Evolutionary conservation across 2,888 invertebrate species (phyloP), one percentile per base, ranked within the genome.

Genomic region (Disparrhopalites patrizii): DNA sequence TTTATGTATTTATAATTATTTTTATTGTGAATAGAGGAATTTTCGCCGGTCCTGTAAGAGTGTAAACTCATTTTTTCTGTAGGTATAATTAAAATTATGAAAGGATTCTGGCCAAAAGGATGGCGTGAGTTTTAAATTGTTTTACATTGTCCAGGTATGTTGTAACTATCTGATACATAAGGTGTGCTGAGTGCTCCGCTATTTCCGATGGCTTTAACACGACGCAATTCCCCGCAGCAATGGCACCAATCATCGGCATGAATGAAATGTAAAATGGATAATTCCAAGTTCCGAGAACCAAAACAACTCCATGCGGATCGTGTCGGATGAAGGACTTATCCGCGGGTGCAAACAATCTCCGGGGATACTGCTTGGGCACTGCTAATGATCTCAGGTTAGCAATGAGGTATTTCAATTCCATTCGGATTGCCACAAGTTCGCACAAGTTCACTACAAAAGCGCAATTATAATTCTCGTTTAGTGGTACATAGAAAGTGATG

Each of bases 211-310:
- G 84, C 38, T 98, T 97, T n/a, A 93, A 77, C 18, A 98, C 83
- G 28, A 89, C 91, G 77, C 91, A 87, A 81, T 98, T 98, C 10
- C 96, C 96, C 64, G 93, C 94, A 1, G 95, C 90, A 93, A 1
- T 31, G 1, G 96, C 96, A 0, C 93, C 91, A 1, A 87, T 87
- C 82, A 73, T 92, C 80, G 0, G 96, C 95, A 63, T 87, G 25
- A 95, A 77, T 1, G 87, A 81, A 13, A 68, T 28, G 33, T 66
- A 60, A 55, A 68, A 68, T 0, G 98, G 97, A 81, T 97, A 98
- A 82, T 98, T 98, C 98, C 97, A 99, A 0, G 97, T 91, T 0
- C 95, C 93, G 20, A 68, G 30, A 13, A 92, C 83, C 4, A 99
- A 83, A 2, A 89, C 90, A 25, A 97, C 92, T 28, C 98, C 98